These are phyloP conservation scores for Listronotus bonariensis DNA, from an alignment of 1,140 invertebrate genomes.

Conservation along the genomic window DNA sequence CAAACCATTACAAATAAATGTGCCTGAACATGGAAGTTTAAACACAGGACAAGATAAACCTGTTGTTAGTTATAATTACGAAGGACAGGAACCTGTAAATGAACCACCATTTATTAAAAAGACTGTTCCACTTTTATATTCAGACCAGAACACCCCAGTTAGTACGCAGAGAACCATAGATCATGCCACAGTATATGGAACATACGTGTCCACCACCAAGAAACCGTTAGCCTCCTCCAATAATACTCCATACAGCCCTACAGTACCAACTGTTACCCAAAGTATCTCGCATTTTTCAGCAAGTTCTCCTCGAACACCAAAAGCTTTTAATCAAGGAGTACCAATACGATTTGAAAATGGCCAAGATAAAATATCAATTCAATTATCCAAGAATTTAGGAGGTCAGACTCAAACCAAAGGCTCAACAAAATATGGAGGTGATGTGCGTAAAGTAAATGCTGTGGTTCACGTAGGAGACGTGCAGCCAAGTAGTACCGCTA, in stretches of 20 bases:
- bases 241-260: slow-evolving; percentile 24
- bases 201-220: slow-evolving; percentile 26
- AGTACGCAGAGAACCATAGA: slow-evolving; percentile 32
- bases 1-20: slow-evolving; percentile 5
- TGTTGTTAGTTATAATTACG: neutral
- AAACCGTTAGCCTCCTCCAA: neutral
- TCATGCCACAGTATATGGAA: slow-evolving; percentile 40
- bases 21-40: slow-evolving; percentile 27
- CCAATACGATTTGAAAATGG: slow-evolving; percentile 35
- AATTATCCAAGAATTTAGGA: slow-evolving; percentile 36
- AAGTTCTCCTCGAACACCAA: slow-evolving; percentile 10
- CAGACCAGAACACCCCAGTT: neutral
- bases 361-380: slow-evolving; percentile 31
- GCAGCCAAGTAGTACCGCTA: neutral
- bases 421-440: neutral
- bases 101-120: slow-evolving; percentile 35
- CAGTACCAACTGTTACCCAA: slow-evolving; percentile 26
- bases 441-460: slow-evolving; percentile 4
- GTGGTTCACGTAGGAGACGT: slow-evolving; percentile 8
- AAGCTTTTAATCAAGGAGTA: slow-evolving; percentile 12
- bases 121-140: slow-evolving; percentile 23
- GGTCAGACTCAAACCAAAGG: slow-evolving; percentile 1
- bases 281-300: neutral
- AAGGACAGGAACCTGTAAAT: slow-evolving; percentile 18
- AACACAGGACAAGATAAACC: slow-evolving; percentile 10